phyloP scores from a whole-genome alignment of 2,797 vertebrate genomes.

The Chaenodraco wilsoni region DNA sequence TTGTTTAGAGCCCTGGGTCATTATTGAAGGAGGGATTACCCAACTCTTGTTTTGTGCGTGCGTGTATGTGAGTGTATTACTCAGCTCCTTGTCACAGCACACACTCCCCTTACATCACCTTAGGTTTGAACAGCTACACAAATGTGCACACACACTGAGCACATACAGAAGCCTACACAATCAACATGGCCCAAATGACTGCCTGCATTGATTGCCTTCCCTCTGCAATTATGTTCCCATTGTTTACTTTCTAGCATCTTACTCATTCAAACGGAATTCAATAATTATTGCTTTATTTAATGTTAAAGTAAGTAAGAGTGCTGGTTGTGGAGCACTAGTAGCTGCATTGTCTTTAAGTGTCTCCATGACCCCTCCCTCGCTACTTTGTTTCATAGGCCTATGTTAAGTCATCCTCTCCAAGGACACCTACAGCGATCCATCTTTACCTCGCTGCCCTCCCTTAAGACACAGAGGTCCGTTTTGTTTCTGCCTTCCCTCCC shows the following conservation, averaged over 20 bases:
- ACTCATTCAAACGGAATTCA: constrained; percentile 99
- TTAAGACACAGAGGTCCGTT: constrained; percentile 64
- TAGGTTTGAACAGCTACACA: constrained; percentile 62
- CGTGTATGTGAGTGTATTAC: constrained; percentile 81
- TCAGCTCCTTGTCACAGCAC: constrained; percentile 82
- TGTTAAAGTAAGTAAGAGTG: constrained; percentile 98
- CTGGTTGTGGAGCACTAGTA: constrained; percentile 76
- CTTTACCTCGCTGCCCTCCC: constrained; percentile 65
- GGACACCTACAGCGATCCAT: constrained; percentile 73
- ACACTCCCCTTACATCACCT: constrained; percentile 67
- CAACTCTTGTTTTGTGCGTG: constrained; percentile 79
- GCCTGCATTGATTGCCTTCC: constrained; percentile 97
- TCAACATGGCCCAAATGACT: constrained; percentile 99
- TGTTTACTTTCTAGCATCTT: constrained; percentile 99
- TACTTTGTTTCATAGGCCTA: constrained; percentile 66
- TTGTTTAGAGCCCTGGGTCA: constrained; percentile 94
- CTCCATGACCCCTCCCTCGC: constrained; percentile 60
- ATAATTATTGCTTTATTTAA: constrained; percentile 99
- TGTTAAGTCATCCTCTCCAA: constrained; percentile 71
- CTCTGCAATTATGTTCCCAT: constrained; percentile 99
- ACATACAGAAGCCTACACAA: constrained; percentile 91
- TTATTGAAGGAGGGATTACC: constrained; percentile 98
- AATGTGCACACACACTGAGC: constrained; percentile 42
- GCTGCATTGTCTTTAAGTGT: constrained; percentile 84
- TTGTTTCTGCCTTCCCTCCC: constrained; percentile 53